These are phyloP conservation scores for Clupea harengus DNA, from an alignment of 2,113 vertebrate genomes.

Conservation along the genomic window DNA sequence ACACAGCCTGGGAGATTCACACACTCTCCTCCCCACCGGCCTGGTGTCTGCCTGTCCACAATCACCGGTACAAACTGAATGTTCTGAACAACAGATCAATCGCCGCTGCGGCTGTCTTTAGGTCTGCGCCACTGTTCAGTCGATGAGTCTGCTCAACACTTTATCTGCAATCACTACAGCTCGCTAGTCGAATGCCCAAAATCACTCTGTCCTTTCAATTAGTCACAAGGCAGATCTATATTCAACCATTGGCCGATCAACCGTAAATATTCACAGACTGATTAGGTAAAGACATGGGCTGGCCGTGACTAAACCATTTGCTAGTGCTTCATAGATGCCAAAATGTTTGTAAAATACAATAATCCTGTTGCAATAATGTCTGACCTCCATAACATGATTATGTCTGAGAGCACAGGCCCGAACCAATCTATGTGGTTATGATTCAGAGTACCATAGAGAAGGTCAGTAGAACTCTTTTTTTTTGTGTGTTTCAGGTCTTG, in stretches of 20 bases:
- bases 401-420: background rate
- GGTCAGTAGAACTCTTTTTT: background rate
- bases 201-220: background rate
- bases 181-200: background rate
- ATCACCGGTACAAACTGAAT: too few relatives aligned
- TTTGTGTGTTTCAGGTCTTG: too few relatives aligned
- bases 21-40: background rate
- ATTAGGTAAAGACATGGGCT: background rate
- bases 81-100: too few relatives aligned
- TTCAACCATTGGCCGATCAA: background rate
- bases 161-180: background rate
- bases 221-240: background rate
- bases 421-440: background rate
- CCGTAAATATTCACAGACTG: background rate
- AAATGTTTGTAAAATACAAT: background rate
- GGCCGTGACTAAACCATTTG: background rate
- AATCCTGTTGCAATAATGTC: background rate
- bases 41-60: too few relatives aligned
- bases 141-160: background rate
- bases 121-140: background rate
- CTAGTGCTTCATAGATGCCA: background rate
- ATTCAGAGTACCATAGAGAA: background rate
- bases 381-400: background rate
- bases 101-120: background rate
- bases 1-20: background rate